Percentiles rank a stretch among this genome's conserved stretches.
Evolutionary conservation across 1,140 invertebrate species (phyloP).

Genomic region (Gerris buenoi): DNA sequence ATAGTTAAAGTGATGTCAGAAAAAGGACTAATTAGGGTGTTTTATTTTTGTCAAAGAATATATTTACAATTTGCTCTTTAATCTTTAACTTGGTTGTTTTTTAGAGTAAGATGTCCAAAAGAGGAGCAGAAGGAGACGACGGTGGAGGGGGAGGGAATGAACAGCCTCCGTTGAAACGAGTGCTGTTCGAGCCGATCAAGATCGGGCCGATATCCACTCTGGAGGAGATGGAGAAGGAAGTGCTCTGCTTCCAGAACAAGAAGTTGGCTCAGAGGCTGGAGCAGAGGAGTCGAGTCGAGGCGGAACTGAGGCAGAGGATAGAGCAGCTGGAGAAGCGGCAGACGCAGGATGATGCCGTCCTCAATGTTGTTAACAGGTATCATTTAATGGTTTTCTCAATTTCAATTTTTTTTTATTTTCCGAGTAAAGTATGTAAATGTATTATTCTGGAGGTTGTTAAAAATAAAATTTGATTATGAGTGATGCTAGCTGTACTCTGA

Average conservation of each 20-base stretch:
- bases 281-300: constrained; percentile 73
- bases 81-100: too few species aligned
- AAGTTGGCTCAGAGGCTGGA: constrained; percentile 81
- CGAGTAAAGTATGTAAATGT: too few species aligned
- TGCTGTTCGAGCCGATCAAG: constrained; percentile 82
- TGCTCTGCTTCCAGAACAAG: constrained; percentile 91
- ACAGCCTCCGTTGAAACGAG: constrained; percentile 72
- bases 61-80: neutral
- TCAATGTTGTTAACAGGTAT: constrained; percentile 93
- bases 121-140: constrained; percentile 40
- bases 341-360: constrained; percentile 91
- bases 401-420: too few species aligned
- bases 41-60: too few species aligned
- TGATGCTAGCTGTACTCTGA: too few species aligned
- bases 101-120: constrained; percentile 42
- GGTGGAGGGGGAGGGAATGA: constrained; percentile 35
- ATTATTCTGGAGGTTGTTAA: too few species aligned
- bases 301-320: constrained; percentile 78
- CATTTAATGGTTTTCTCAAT: too few species aligned
- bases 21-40: too few species aligned
- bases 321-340: constrained; percentile 94
- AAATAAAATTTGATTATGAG: too few species aligned
- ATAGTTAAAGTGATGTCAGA: too few species aligned
- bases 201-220: constrained; percentile 84
- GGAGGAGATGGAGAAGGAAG: constrained; percentile 95